Evolutionary conservation across 2,113 vertebrate genomes (phyloP).

Genomic region (Chaetodon trifascialis): DNA sequence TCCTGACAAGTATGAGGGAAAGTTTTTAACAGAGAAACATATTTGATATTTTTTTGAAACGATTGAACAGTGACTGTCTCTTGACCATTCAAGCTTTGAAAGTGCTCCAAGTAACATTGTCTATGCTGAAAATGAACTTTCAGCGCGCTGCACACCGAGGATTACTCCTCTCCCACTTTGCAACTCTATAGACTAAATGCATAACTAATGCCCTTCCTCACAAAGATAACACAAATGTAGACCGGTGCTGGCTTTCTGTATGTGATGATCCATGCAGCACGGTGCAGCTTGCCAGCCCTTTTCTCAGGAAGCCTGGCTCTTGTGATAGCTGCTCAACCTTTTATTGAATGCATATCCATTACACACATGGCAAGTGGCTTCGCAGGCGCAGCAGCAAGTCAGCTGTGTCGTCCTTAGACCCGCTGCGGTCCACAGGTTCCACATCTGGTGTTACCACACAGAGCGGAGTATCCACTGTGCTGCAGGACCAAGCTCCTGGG

Average conservation of each 20-base stretch:
- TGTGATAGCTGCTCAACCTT: constrained; percentile 58
- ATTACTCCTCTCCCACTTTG: neutral
- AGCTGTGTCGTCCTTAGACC: constrained; percentile 48
- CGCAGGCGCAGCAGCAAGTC: constrained; percentile 46
- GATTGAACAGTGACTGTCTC: neutral
- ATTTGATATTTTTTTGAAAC: neutral
- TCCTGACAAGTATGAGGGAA: neutral
- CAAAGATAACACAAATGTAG: constrained; percentile 6
- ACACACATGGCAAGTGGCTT: constrained; percentile 56
- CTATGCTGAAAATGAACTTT: neutral
- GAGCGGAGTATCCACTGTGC: constrained; percentile 14
- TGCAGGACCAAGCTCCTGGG: constrained; percentile 38
- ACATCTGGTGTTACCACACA: constrained; percentile 49
- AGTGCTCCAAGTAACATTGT: neutral
- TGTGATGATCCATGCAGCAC: constrained; percentile 33
- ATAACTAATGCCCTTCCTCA: neutral
- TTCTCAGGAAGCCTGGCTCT: constrained; percentile 30
- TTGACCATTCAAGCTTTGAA: neutral
- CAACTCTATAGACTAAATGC: neutral
- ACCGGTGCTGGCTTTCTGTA: neutral
- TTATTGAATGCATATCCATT: constrained; percentile 62
- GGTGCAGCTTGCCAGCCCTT: constrained; percentile 29
- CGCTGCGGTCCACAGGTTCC: constrained; percentile 62
- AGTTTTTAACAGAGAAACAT: neutral
- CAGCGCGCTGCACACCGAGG: too few relatives aligned